Evolutionary conservation across 2,797 vertebrate species (phyloP).

Genomic region (Uromys caudimaculatus): DNA sequence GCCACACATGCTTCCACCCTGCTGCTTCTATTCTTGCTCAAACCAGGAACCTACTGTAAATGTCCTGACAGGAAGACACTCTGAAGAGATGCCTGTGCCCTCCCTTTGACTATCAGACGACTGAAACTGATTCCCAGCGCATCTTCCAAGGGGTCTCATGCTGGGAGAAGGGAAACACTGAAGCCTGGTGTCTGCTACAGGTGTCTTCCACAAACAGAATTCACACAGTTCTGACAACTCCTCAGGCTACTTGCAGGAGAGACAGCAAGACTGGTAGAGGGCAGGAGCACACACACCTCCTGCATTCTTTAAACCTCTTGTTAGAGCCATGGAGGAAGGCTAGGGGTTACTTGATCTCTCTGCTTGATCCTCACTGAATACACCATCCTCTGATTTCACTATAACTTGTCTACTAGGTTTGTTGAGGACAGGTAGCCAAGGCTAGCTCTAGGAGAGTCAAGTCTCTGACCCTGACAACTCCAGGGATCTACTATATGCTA

Average conservation of each 20-base stretch:
- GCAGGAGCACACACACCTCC: neutral
- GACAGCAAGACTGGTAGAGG: neutral
- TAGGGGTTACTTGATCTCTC: neutral
- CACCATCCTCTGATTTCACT: neutral
- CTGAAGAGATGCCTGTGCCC: neutral
- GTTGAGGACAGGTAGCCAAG: neutral
- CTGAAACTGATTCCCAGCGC: neutral
- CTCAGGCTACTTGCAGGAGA: neutral
- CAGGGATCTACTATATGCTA: neutral
- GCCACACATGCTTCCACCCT: neutral
- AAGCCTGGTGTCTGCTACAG: too few species aligned
- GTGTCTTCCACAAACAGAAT: neutral
- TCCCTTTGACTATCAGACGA: neutral
- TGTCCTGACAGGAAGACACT: neutral
- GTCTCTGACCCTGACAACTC: neutral
- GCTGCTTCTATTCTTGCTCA: neutral
- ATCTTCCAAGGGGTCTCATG: neutral
- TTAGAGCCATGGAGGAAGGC: neutral
- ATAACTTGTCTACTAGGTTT: neutral
- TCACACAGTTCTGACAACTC: neutral
- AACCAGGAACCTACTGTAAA: neutral
- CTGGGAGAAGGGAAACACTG: neutral
- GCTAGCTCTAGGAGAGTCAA: neutral
- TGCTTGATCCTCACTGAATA: neutral
- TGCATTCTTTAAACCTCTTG: neutral